Conservation (phyloP, 1,140 invertebrate species). For the Drosophila nasuta region DNA sequence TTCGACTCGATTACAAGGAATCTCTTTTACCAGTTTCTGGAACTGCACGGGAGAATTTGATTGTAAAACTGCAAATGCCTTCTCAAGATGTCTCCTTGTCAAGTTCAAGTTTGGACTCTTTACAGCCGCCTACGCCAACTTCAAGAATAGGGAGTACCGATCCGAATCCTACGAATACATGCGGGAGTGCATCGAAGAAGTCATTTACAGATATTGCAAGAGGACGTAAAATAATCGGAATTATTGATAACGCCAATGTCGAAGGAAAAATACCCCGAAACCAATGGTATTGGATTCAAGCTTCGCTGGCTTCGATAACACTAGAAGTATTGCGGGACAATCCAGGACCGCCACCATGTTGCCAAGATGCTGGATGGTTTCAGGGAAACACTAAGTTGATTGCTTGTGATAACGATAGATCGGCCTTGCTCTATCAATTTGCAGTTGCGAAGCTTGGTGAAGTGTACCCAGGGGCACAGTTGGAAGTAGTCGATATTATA, state of each 20-base stretch:
- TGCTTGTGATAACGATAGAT: slow-evolving; percentile 30
- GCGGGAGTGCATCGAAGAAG: not conserved
- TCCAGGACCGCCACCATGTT: slow-evolving; percentile 25
- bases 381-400: slow-evolving; percentile 25
- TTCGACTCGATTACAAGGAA: not conserved
- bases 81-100: not conserved
- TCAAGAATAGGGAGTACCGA: not conserved
- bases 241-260: slow-evolving; percentile 13
- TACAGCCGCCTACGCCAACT: not conserved
- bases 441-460: slow-evolving; percentile 23
- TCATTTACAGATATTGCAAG: slow-evolving; percentile 4
- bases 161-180: not conserved
- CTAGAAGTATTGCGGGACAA: slow-evolving; percentile 27
- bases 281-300: slow-evolving; percentile 31
- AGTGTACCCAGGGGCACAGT: slow-evolving; percentile 19
- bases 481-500: slow-evolving; percentile 27
- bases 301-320: slow-evolving; percentile 23
- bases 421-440: slow-evolving; percentile 12
- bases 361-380: slow-evolving; percentile 31
- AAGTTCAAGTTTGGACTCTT: not conserved
- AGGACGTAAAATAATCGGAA: slow-evolving; percentile 20
- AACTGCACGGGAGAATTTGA: not conserved
- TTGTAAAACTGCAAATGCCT: slow-evolving; percentile 10
- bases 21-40: not conserved
- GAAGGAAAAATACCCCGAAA: slow-evolving; percentile 21